Evolutionary conservation across 2,113 vertebrate species (phyloP).

Genomic region (Capreolus pygargus): DNA sequence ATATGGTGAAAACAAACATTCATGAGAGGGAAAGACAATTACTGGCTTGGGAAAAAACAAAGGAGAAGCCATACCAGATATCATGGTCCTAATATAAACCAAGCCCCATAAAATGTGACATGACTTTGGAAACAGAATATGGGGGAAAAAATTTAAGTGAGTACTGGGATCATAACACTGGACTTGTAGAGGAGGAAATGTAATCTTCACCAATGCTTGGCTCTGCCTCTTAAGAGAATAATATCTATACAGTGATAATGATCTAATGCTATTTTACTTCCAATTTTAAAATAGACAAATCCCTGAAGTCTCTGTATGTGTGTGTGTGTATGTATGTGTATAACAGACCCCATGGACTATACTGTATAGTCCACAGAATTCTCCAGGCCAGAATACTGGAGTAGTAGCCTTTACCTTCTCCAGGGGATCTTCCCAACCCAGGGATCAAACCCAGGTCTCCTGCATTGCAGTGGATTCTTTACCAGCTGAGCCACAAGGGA

Average conservation of each 20-base stretch:
- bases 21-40: neutral
- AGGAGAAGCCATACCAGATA: neutral
- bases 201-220: neutral
- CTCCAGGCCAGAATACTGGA: neutral
- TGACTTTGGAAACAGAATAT: neutral
- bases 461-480: neutral
- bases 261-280: neutral
- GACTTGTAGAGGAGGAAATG: neutral
- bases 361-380: neutral
- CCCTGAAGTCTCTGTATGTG: neutral
- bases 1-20: neutral
- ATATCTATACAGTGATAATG: neutral
- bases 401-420: neutral
- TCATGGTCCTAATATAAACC: neutral
- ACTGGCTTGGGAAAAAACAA: neutral
- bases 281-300: neutral
- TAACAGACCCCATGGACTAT: neutral
- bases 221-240: neutral
- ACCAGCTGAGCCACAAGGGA: neutral
- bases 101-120: neutral
- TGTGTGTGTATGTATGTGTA: too few relatives aligned
- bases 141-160: neutral
- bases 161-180: neutral
- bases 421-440: neutral
- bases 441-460: neutral